Percentiles rank a stretch among this genome's conserved stretches.
Evolutionary conservation across 2,113 vertebrate genomes (phyloP).

Genomic region (Aegithalos caudatus): DNA sequence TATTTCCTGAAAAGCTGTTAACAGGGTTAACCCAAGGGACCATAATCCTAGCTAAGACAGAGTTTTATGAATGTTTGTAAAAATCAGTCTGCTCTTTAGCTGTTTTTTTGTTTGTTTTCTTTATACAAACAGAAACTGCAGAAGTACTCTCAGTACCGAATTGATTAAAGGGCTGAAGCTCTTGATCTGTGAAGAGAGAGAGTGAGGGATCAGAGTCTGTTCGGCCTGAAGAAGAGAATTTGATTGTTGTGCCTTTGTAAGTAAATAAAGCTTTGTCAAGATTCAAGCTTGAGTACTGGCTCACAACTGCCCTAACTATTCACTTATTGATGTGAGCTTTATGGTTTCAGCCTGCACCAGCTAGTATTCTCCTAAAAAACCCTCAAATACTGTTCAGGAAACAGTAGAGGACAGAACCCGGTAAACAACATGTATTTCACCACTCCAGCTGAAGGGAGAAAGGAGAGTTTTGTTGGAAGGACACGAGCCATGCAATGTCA

Average conservation of each 20-base stretch:
- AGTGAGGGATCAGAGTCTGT: background rate
- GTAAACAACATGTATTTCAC: background rate
- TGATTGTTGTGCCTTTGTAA: background rate
- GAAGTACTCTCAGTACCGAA: background rate
- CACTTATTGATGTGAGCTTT: background rate
- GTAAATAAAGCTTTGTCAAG: background rate
- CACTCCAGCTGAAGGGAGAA: background rate
- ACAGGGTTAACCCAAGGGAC: background rate
- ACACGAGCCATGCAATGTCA: background rate
- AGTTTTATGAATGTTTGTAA: background rate
- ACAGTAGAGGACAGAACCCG: background rate
- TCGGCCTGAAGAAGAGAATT: background rate
- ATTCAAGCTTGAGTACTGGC: background rate
- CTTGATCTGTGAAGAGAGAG: background rate
- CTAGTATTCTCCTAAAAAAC: background rate
- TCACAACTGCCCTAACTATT: background rate
- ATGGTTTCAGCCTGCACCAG: background rate
- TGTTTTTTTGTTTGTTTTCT: background rate
- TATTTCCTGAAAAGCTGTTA: background rate
- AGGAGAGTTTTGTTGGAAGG: background rate
- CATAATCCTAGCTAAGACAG: background rate
- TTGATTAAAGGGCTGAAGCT: background rate
- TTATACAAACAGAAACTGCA: background rate
- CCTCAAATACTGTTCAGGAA: background rate
- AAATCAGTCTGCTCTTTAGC: background rate